Base-by-base conservation (phyloP, 2,797 vertebrate genomes). In the Capromys pilorides region DNA sequence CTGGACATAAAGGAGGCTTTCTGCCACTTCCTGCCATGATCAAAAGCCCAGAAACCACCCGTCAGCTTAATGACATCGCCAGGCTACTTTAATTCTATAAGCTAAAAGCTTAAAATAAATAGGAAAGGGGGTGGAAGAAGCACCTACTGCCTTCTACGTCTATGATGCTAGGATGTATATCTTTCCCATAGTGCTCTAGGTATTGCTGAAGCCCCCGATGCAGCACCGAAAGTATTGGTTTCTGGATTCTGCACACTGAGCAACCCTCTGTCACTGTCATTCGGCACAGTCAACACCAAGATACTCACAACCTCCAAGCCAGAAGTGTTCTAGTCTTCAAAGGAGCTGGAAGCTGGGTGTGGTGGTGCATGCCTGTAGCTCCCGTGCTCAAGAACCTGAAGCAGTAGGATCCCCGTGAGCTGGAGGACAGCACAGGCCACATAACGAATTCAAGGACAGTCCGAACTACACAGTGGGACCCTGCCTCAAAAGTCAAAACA, bases 1-100 rank as follows among this genome's bases (percentile, higher is more conserved):
- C n/a, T n/a, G 69, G 84, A 92, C 71, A 54, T 45, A 71, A 86
- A 93, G 57, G 33, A 93, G 64, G 59, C 49, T 64, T 91, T 67
- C 66, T 21, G 62, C 26, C 51, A 6, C 69, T 36, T 61, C 28
- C 10, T 5, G 19, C 39, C 86, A 64, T 6, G 22, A 21, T 9
- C n/a, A 6, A 36, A 51, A 33, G 45, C 88, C 59, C n/a, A 84
- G 82, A 67, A 88, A 75, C 51, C 59, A 86, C 11, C 4, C 26
- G 57, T 31, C 28, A 88, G 75, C 57, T 57, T 51, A 66, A 78
- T 31, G 49, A 62, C 51, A 41, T 22, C 6, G 18, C 1, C 2
- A 26, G 57, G 22, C 13, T 82, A 64, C 26, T 69, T 79, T 5
- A 24, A 36, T 59, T 67, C 39, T 78, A 61, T 69, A 71, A 87